These are phyloP conservation scores for Ochotona curzoniae DNA, from an alignment of 2,113 vertebrate species.

Conservation along the genomic window DNA sequence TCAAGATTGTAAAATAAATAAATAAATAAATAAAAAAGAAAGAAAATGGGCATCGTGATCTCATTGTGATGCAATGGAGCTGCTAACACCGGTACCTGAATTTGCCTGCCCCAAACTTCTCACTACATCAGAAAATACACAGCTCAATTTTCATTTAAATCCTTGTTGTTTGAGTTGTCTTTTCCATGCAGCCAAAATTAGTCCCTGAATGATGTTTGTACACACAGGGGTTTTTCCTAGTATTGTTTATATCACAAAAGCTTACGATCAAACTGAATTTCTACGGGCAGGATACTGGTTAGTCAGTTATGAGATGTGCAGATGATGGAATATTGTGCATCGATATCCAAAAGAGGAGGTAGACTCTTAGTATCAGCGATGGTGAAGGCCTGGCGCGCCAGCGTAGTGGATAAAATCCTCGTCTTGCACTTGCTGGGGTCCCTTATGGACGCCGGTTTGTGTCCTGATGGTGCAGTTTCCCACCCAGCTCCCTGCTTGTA, in stretches of 20 bases:
- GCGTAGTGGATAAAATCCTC: no score
- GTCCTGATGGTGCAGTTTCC: no score
- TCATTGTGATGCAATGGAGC: background rate
- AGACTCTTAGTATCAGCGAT: background rate
- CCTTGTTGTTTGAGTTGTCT: background rate
- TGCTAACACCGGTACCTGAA: background rate
- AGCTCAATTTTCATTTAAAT: conserved; percentile 15
- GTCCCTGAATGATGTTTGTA: conserved; percentile 4
- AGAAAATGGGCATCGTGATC: background rate
- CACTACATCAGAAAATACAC: conserved; percentile 16
- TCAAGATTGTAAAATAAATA: no score
- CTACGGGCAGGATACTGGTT: background rate
- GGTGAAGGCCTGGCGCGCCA: no score
- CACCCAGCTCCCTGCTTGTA: no score
- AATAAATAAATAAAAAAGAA: no score
- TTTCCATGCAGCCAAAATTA: conserved; percentile 26
- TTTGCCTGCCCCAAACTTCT: conserved; percentile 19
- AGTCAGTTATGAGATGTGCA: background rate
- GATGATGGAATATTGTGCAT: background rate
- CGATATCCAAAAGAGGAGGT: background rate
- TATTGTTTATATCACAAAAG: conserved; percentile 10
- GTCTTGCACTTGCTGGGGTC: no score
- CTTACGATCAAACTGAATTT: background rate
- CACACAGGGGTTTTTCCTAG: conserved; percentile 7
- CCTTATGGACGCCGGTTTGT: no score